A percentile compares a stretch with the other conserved stretches of the same genome.
phyloP scores from a whole-genome alignment of 2,797 vertebrate genomes.

The Gephyroberyx darwinii region DNA sequence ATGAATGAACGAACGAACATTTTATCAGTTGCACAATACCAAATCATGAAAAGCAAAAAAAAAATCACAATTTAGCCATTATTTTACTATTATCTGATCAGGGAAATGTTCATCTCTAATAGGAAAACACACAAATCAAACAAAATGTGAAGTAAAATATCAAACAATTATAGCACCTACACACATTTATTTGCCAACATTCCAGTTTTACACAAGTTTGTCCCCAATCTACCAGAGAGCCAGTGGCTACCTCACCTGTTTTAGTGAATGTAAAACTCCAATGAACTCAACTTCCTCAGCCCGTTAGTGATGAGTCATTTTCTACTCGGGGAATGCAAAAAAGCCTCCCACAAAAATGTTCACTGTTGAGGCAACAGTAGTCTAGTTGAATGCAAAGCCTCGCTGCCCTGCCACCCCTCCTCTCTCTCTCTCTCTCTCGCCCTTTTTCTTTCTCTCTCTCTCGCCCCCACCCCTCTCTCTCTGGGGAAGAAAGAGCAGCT shows the following conservation, averaged over 20 bases:
- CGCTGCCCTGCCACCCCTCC: conserved; percentile 58
- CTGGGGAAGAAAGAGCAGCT: conserved; percentile 67
- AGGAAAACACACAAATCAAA: conserved; percentile 2
- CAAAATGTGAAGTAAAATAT: background rate
- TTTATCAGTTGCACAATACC: background rate
- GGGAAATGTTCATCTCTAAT: background rate
- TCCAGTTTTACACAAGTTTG: background rate
- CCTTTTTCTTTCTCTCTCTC: conserved; percentile 22
- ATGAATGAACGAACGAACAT: background rate
- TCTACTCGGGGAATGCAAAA: conserved; percentile 45
- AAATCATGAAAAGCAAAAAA: background rate
- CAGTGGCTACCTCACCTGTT: conserved; percentile 70
- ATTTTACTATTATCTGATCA: background rate
- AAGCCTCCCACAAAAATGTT: conserved; percentile 47
- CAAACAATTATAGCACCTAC: conserved; percentile 1
- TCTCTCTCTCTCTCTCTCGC: conserved; percentile 32
- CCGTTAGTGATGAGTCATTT: conserved; percentile 67
- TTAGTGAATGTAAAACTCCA: conserved; percentile 51
- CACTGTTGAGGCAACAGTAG: conserved; percentile 47
- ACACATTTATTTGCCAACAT: conserved; percentile 16
- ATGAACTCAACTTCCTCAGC: conserved; percentile 55
- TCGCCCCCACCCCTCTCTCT: conserved; percentile 40
- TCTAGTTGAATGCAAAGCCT: conserved; percentile 59
- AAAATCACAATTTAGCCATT: background rate
- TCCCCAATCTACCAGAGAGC: background rate